A percentile compares a stretch with the other conserved stretches of the same genome.
Evolutionary conservation across 2,888 invertebrate genomes (phyloP).

Genomic region (Microdon myrmicae): DNA sequence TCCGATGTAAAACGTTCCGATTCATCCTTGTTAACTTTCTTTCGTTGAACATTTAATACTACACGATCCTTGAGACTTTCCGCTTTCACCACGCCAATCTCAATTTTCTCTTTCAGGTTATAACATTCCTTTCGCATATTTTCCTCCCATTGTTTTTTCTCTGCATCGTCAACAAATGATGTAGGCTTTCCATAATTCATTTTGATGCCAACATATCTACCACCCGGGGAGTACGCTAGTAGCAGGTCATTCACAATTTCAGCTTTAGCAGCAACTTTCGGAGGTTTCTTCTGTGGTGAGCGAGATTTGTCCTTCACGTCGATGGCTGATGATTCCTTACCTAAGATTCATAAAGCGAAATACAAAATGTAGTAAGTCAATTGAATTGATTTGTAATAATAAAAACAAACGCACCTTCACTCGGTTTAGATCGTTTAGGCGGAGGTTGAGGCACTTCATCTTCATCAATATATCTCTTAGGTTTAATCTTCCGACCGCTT

Average conservation of each 20-base stretch:
- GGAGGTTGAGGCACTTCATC: conserved; percentile 56
- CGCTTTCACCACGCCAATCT: conserved; percentile 72
- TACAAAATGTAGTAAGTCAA: neutral
- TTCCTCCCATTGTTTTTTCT: conserved; percentile 74
- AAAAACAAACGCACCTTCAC: conserved; percentile 55
- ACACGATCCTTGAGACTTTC: conserved; percentile 71
- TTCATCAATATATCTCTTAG: conserved; percentile 68
- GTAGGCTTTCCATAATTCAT: conserved; percentile 72
- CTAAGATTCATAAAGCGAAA: conserved; percentile 13
- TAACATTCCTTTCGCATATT: conserved; percentile 73
- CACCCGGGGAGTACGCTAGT: conserved; percentile 72
- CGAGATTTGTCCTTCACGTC: conserved; percentile 20
- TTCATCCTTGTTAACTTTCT: conserved; percentile 59
- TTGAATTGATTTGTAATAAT: neutral
- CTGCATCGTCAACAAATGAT: conserved; percentile 71
- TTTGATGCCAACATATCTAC: conserved; percentile 75
- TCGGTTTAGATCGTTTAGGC: conserved; percentile 57
- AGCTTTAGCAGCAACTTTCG: conserved; percentile 1
- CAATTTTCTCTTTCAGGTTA: conserved; percentile 72
- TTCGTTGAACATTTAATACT: conserved; percentile 70
- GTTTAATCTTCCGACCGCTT: conserved; percentile 80
- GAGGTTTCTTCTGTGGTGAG: conserved; percentile 23
- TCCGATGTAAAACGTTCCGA: conserved; percentile 61
- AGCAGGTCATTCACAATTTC: conserved; percentile 68
- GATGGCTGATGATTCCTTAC: conserved; percentile 16